These are phyloP conservation scores for Phyllostomus hastatus DNA, from an alignment of 2,113 vertebrate species.

Conservation along the genomic window DNA sequence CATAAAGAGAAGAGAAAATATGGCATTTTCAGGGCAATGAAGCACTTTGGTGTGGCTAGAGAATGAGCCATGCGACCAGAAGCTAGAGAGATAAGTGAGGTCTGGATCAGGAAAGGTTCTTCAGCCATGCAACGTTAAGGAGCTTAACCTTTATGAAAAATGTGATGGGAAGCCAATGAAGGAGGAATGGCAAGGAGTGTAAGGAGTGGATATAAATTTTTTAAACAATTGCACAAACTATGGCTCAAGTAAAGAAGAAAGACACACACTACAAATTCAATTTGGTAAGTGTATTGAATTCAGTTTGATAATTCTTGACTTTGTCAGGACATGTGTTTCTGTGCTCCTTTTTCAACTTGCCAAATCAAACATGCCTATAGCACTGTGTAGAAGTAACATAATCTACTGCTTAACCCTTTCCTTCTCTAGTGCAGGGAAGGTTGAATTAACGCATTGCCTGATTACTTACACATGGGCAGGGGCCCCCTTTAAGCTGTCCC, in stretches of 20 bases:
- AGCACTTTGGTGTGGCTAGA: not conserved
- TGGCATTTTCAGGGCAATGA: not conserved
- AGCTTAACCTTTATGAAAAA: not conserved
- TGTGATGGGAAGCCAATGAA: not conserved
- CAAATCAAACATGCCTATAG: slow-evolving; percentile 68
- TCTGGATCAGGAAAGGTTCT: not conserved
- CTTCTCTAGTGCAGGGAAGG: not conserved
- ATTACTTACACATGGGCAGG: not conserved
- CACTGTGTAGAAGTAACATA: slow-evolving; percentile 50
- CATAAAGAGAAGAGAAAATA: not conserved
- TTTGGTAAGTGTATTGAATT: slow-evolving; percentile 61
- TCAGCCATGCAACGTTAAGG: not conserved
- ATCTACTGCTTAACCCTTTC: slow-evolving; percentile 57
- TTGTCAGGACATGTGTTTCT: slow-evolving; percentile 69
- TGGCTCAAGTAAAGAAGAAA: slow-evolving; percentile 44
- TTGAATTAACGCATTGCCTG: not conserved
- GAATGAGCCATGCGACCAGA: not conserved
- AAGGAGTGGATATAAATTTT: slow-evolving; percentile 26
- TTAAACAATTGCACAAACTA: slow-evolving; percentile 39
- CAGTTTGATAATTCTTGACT: slow-evolving; percentile 57
- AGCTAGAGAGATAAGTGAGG: not conserved
- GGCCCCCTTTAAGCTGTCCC: not conserved
- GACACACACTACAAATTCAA: slow-evolving; percentile 30
- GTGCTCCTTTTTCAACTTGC: slow-evolving; percentile 68
- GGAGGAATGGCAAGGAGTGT: not conserved